Evolutionary conservation across 2,113 vertebrate species (phyloP), one percentile per base, ranked within the genome.

Genomic region (Australoheros scitulus): DNA sequence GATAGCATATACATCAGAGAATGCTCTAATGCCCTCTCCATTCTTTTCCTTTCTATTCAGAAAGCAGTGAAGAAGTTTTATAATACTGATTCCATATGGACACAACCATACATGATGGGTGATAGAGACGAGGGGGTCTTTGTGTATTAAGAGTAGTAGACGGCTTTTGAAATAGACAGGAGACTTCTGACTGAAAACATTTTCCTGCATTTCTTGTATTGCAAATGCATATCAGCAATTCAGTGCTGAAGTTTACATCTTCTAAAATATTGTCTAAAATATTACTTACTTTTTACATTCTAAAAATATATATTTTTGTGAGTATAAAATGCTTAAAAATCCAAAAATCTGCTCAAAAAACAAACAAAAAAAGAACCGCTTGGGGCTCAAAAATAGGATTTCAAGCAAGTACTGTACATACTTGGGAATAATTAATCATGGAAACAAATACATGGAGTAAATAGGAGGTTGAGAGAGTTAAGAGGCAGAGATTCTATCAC

Each of bases 1-100:
- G 89, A 88, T 88, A 86, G 22, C n/a, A 41, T 55, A 72, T 22
- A 77, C 61, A 72, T 52, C 29, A 47, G 52, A 80, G 77, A 82
- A 59, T 77, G 76, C 43, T 32, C 65, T 52, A 32, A 70, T 32
- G 65, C 47, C 6, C 22, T 38, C 24, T 76, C 52, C 5, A 4
- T 24, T 11, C 1, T 61, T 36, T 59, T 52, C 13, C 24, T 64
- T 1, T 1, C 57, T 76, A 52, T 90, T 81, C 56, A 70, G 3
- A 68, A 9, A 61, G 24, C 38, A 82, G 11, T 29, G 6, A 43
- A 56, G 17, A 64, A 6, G 20, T 83, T 60, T 85, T 43, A 78
- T 20, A 80, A 55, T 56, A 80, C 15, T 22, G 34, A 79, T 38
- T 76, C 83, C 56, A 61, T 68, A 3, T 11, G 47, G 89, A 86